Evolutionary conservation across 2,113 vertebrate species (phyloP).

Genomic region (Melanocharis versteri): DNA sequence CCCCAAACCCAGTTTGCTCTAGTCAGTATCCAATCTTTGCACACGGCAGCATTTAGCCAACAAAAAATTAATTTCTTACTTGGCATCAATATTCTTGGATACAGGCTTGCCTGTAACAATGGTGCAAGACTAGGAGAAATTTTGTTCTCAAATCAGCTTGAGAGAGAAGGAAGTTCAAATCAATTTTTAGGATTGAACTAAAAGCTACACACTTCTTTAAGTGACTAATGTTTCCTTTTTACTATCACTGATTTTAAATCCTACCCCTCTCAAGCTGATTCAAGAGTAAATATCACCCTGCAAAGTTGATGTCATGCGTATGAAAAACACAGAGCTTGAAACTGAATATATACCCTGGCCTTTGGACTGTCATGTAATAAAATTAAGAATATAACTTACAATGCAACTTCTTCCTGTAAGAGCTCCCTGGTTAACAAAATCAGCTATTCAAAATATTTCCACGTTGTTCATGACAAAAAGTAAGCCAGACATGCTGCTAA

Average conservation of each 20-base stretch:
- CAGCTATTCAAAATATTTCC: neutral
- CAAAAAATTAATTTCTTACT: neutral
- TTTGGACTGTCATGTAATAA: neutral
- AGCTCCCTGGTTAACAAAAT: neutral
- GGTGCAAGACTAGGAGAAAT: neutral
- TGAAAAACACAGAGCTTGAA: neutral
- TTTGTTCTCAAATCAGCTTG: neutral
- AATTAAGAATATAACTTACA: neutral
- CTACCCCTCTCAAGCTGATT: neutral
- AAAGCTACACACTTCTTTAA: neutral
- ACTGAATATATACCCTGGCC: neutral
- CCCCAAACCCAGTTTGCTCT: neutral
- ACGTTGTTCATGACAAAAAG: neutral
- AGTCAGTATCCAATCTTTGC: neutral
- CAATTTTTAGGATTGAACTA: neutral
- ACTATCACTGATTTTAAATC: neutral
- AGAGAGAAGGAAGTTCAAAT: neutral
- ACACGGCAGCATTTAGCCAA: neutral
- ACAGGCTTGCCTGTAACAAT: neutral
- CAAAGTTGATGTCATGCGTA: neutral
- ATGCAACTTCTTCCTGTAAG: neutral
- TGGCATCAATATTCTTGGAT: neutral
- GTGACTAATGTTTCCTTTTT: neutral
- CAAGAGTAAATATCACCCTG: neutral
- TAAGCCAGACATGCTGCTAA: neutral